phyloP scores from a whole-genome alignment of 2,797 vertebrate species.

The Megalops cyprinoides region DNA sequence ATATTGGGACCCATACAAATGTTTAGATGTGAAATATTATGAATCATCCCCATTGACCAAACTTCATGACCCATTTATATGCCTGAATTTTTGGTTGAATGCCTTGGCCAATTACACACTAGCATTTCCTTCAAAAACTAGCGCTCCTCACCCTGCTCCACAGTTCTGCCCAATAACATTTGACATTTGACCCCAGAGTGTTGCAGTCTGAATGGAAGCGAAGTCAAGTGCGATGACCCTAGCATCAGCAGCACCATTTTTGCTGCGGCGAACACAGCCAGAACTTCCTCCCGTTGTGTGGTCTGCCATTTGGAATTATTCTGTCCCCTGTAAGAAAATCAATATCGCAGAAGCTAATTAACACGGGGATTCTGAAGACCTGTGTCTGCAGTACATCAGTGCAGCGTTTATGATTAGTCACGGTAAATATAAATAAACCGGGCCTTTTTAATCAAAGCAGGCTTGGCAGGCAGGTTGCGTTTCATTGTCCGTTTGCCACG shows the following conservation, averaged over 20 bases:
- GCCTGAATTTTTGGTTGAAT: neutral
- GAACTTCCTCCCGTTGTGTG: slow-evolving; percentile 41
- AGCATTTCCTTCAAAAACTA: neutral
- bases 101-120: neutral
- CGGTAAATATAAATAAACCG: slow-evolving; percentile 47
- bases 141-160: neutral
- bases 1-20: neutral
- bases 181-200: neutral
- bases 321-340: slow-evolving; percentile 63
- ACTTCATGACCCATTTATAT: neutral
- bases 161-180: neutral
- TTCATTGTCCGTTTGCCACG: neutral
- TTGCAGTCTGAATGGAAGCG: too few relatives aligned
- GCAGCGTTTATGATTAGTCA: slow-evolving; percentile 59
- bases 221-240: neutral
- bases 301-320: slow-evolving; percentile 49
- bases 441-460: neutral
- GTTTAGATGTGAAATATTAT: too few relatives aligned
- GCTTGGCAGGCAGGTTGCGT: neutral
- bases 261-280: slow-evolving; percentile 27
- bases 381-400: slow-evolving; percentile 61
- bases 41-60: neutral
- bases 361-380: slow-evolving; percentile 65
- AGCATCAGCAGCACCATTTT: slow-evolving; percentile 2
- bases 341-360: slow-evolving; percentile 69